Conservation (phyloP, 2,113 vertebrate genomes). For the Callopanchax toddi region DNA sequence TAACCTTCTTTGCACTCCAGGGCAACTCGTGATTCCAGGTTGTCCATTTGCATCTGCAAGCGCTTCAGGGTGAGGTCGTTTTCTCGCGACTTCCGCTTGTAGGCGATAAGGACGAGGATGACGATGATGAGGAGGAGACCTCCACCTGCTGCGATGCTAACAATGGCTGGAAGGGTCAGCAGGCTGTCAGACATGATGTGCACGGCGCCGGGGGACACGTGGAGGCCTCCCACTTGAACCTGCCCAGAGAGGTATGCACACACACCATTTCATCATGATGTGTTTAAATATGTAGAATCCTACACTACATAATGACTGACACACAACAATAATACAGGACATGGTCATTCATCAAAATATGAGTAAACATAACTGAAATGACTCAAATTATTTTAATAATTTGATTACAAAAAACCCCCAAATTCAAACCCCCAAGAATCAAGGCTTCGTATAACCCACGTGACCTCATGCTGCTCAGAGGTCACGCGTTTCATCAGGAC, state of each 20-base stretch:
- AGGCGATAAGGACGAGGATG: conserved; percentile 97
- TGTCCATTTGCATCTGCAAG: conserved; percentile 99
- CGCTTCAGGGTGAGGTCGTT: conserved; percentile 98
- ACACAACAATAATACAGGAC: too few relatives aligned
- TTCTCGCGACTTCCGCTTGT: conserved; percentile 96
- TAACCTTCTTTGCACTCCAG: conserved; percentile 98
- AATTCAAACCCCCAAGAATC: too few relatives aligned
- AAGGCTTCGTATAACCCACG: too few relatives aligned
- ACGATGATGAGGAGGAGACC: conserved; percentile 97
- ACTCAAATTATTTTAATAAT: too few relatives aligned
- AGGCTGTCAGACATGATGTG: conserved; percentile 94
- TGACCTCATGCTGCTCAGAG: too few relatives aligned
- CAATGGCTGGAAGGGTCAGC: conserved; percentile 93
- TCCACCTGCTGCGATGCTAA: conserved; percentile 94
- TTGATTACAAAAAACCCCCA: too few relatives aligned
- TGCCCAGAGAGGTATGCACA: conserved; percentile 52
- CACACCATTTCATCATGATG: background rate
- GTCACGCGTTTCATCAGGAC: too few relatives aligned
- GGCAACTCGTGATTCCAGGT: conserved; percentile 95
- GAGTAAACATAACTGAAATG: too few relatives aligned
- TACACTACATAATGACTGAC: background rate
- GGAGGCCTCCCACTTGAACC: conserved; percentile 94
- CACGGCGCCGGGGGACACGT: conserved; percentile 91
- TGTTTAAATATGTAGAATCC: background rate
- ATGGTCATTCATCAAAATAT: background rate